Base-by-base conservation (phyloP, 2,888 invertebrate genomes). In the Eristalinus sepulchralis region DNA sequence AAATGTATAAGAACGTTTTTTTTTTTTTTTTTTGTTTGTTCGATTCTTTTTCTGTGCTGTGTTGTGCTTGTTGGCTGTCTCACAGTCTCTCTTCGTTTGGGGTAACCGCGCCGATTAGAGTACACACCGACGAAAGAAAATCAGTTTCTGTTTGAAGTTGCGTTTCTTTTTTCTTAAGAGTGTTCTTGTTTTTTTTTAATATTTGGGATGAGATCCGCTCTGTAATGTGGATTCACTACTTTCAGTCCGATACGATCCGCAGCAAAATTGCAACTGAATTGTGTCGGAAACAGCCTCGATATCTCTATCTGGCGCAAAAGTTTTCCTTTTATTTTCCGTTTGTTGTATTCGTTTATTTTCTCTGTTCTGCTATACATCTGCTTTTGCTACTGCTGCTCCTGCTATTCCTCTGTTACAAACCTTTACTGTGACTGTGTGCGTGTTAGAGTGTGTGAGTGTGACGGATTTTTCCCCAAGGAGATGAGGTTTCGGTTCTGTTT, bases 271-370 rank as follows among this genome's bases (percentile, higher is more conserved):
- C 90, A 91, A 91, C 91, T 91, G 90, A 90, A 89, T 88, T 88
- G 85, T 88, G 72, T 80, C 80, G 72, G 73, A 78, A 84, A 80
- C 62, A 83, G 80, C 76, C 83, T 75, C 83, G 83, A 84, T 85
- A 82, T 88, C 88, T 88, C 88, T 89, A 88, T 84, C 84, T 88
- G 86, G 81, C 73, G 93, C 93, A 94, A 93, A 93, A 93, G 93
- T 81, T 81, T 78, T 87, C 67, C 87, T 84, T 80, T 88, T 77
- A 47, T 80, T 82, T 66, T 64, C 66, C 72, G 39, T 68, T 57
- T 75, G 59, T 71, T 60, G 62, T 66, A 80, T 70, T 60, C 62
- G 20, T 62, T 62, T 68, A 10, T 55, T 76, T 64, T 75, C 57
- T 47, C 2, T n/a, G 17, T 17, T 47, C 47, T 47, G 47, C 47